Base-by-base conservation (phyloP, 2,113 vertebrate genomes). In the Tetrao urogallus region DNA sequence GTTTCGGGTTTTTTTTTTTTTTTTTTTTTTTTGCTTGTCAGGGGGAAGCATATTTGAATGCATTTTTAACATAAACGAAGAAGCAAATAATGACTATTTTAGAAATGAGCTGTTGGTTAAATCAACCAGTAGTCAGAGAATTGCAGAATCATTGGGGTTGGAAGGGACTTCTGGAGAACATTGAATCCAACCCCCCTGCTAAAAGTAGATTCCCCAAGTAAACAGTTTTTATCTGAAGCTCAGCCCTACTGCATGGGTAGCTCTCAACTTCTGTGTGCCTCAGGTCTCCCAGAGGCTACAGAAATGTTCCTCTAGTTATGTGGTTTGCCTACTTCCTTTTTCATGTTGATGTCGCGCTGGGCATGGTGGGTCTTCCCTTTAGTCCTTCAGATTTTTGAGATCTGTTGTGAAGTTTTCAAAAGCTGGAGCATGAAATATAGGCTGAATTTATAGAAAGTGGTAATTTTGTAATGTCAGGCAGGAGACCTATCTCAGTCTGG, bases 231-330 rank as follows among this genome's bases (percentile, higher is more conserved):
- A 45, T 40, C 50, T 86, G 24, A 79, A 73, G 10, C 45, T 19
- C 14, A 57, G 8, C 27, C n/a, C 13, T 61, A 8, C 21, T 0
- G 1, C 58, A n/a, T 18, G 36, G 43, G 14, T 64, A 60, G 0
- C 21, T 61, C 3, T 1, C 72, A 52, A 47, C 27, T 42, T 52
- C 8, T n/a, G 40, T 22, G 20, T 75, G 19, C 1, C 0, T 32
- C 25, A 25, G 15, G 21, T 7, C 36, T n/a, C 57, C 47, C 56
- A 64, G 76, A 50, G 24, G 36, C 69, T 60, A 30, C 28, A 48
- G 6, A 7, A 82, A 13, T 3, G 11, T 48, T 60, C 25, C 43
- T 19, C 22, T 77, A 11, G n/a, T 22, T 19, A 34, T 63, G 43
- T 36, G 43, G 11, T 54, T 87, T 0, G 0, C 47, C 63, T 65